Evolutionary conservation across 2,113 vertebrate species (phyloP).

Genomic region (Tylochromis polylepis): DNA sequence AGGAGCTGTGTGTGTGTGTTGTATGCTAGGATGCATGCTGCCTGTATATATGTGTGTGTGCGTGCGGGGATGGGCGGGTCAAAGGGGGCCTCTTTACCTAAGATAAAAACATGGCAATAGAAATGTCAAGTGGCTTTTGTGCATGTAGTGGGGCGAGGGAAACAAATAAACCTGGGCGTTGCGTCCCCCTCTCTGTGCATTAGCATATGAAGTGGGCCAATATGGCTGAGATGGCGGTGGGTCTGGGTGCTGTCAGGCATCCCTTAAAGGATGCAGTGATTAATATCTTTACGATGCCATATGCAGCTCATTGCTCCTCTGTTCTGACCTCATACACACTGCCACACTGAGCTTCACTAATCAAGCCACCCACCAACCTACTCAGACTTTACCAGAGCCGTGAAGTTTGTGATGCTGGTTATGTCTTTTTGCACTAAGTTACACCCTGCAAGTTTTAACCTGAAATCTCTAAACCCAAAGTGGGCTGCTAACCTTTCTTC

Average conservation of each 20-base stretch:
- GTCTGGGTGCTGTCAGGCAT: conserved; percentile 84
- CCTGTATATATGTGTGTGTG: conserved; percentile 4
- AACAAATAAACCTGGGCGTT: conserved; percentile 77
- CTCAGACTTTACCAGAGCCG: conserved; percentile 20
- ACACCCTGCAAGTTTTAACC: background rate
- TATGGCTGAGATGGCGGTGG: conserved; percentile 75
- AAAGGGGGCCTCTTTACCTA: conserved; percentile 70
- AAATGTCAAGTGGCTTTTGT: conserved; percentile 78
- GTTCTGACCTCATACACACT: conserved; percentile 57
- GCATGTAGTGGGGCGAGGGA: conserved; percentile 66
- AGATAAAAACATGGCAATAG: conserved; percentile 76
- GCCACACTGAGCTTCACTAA: conserved; percentile 42
- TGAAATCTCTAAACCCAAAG: background rate
- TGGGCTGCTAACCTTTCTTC: background rate
- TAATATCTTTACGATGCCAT: conserved; percentile 98
- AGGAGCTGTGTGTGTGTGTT: conserved; percentile 42
- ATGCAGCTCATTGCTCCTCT: conserved; percentile 80
- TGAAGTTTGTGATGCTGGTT: too few species aligned
- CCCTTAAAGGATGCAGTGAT: conserved; percentile 87
- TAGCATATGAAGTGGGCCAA: conserved; percentile 92
- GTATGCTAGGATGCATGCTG: conserved; percentile 25
- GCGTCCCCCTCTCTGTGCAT: conserved; percentile 74
- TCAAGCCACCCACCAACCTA: conserved; percentile 65
- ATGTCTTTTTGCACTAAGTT: background rate
- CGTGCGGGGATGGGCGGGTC: conserved; percentile 50